Evolutionary conservation across 2,888 invertebrate genomes (phyloP).

Genomic region (Thera obeliscata): DNA sequence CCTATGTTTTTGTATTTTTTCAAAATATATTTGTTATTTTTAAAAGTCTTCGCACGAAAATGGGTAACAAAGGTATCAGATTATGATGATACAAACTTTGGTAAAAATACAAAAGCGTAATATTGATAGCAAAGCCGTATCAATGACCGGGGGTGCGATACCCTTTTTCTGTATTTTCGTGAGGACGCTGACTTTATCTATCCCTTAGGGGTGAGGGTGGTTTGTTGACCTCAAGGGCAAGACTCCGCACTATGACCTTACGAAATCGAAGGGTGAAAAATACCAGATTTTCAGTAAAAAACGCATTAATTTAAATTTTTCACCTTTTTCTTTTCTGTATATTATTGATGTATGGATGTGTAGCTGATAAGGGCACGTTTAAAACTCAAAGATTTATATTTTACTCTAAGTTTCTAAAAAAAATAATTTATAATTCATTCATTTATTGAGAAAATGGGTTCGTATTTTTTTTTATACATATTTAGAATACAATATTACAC

Average conservation of each 20-base stretch:
- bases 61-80: not conserved
- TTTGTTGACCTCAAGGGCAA: constrained; percentile 38
- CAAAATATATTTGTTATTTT: too few relatives aligned
- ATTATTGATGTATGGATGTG: too few relatives aligned
- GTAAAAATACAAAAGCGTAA: constrained; percentile 3
- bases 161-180: constrained; percentile 34
- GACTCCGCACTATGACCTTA: constrained; percentile 18
- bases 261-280: constrained; percentile 8
- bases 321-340: too few relatives aligned
- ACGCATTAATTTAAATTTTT: too few relatives aligned
- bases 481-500: too few relatives aligned
- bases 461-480: too few relatives aligned
- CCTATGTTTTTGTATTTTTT: too few relatives aligned
- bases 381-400: too few relatives aligned
- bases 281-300: not conserved
- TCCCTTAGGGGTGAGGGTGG: constrained; percentile 32
- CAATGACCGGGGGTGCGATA: constrained; percentile 31
- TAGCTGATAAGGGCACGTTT: too few relatives aligned
- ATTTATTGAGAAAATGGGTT: too few relatives aligned
- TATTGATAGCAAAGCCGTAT: constrained; percentile 12
- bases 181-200: constrained; percentile 39
- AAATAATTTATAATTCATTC: too few relatives aligned
- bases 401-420: too few relatives aligned
- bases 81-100: not conserved
- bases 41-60: not conserved